Base-by-base conservation (phyloP, 2,888 invertebrate species). In the Pammene aurita region DNA sequence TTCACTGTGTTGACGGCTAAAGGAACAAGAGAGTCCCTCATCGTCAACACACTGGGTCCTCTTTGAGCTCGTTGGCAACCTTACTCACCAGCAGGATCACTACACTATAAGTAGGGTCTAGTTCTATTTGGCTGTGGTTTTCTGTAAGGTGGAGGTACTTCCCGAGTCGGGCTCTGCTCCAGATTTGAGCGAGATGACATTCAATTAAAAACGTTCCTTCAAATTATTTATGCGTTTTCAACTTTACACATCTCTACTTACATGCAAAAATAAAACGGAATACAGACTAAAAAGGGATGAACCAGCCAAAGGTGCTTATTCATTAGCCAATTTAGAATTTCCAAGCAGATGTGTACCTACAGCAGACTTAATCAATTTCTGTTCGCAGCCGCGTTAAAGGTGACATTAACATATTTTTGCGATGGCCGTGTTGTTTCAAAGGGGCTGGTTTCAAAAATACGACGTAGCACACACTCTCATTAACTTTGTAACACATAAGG, bases 401-500 rank as follows among this genome's bases (percentile, higher is more conserved):
- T 81, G 79, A 73, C 77, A 90, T 91, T 90, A 85, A 82, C 92
- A 92, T 90, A 90, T 89, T 89, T 89, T 88, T 85, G 86, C 84
- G 83, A 83, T 85, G 85, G 76, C 80, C 81, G 76, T 78, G 83
- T 80, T 81, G 77, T 86, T 84, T 88, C 89, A 91, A 90, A 91
- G 90, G 88, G 83, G 77, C 81, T 80, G 84, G 84, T 84, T 85
- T 89, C 89, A 90, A 91, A 91, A 90, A 90, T 90, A 90, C 87
- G 79, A 80, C 85, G 81, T 74, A 77, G 81, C 82, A 85, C 85
- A 84, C 82, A 82, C 82, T 86, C 87, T 88, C 89, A 90, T 91
- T 91, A 90, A 89, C 88, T 90, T 89, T 86, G 89, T 84, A 90
- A 87, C 88, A 86, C 80, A 86, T 87, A 90, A 89, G 89, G 87